Evolutionary conservation across 2,888 invertebrate species (phyloP), one percentile per base, ranked within the genome.

Genomic region (Hedychridium roseum): DNA sequence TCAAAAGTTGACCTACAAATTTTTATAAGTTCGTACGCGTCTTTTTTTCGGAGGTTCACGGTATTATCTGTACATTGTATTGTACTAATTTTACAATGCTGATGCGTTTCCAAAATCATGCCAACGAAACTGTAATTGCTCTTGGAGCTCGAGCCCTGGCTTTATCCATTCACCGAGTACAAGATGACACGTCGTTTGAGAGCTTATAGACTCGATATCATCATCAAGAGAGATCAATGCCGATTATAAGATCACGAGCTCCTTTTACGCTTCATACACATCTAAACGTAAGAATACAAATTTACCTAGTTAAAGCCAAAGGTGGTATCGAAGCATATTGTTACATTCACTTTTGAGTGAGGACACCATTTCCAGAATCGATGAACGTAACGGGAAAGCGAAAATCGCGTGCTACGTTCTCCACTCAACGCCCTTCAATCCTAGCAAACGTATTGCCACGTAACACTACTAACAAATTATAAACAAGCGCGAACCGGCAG

Each of bases 241-340:
- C n/a, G n/a, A n/a, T n/a, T n/a, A n/a, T n/a, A n/a, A n/a, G n/a
- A n/a, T n/a, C n/a, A n/a, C n/a, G n/a, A n/a, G n/a, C n/a, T n/a
- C n/a, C n/a, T n/a, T n/a, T n/a, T n/a, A n/a, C n/a, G n/a, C n/a
- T n/a, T n/a, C n/a, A n/a, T n/a, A n/a, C n/a, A n/a, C n/a, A n/a
- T n/a, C n/a, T n/a, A n/a, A 32, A 57, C 54, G 46, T 41, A 41
- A 51, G 50, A 52, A 54, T 49, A 58, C 41, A 40, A 16, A 52
- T 59, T 58, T 44, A 47, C 50, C 63, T 66, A 60, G 39, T 60
- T 66, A 57, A 66, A 68, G 44, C 54, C 43, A 55, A 45, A 59
- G 50, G 37, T 51, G 53, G 54, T 47, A 54, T 54, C 38, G 43
- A 48, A 48, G 38, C 57, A 57, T 53, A 41, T 51, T 42, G 35